These are phyloP conservation scores for Hypolimnas misippus DNA, from an alignment of 2,888 invertebrate genomes.

Conservation along the genomic window DNA sequence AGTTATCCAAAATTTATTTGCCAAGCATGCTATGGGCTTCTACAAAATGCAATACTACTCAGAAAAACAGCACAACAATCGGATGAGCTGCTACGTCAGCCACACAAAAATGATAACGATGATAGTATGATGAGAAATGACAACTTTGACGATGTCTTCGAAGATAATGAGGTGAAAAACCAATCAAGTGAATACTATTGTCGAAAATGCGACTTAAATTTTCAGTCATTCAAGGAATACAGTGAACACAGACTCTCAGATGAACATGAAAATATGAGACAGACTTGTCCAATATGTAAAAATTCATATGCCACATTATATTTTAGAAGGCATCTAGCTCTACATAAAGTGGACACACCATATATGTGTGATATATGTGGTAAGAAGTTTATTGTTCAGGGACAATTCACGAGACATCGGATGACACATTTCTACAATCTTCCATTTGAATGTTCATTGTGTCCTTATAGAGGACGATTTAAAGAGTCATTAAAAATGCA, in stretches of 20 bases:
- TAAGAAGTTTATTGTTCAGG: slow-evolving; percentile 61
- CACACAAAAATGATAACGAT: slow-evolving; percentile 40
- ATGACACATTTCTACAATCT: slow-evolving; percentile 67
- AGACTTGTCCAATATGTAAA: slow-evolving; percentile 64
- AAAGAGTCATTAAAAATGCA: slow-evolving; percentile 72
- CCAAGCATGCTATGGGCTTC: slow-evolving; percentile 57
- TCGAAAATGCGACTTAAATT: slow-evolving; percentile 61
- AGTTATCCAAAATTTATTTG: slow-evolving; percentile 67
- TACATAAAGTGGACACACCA: slow-evolving; percentile 55
- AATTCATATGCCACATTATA: slow-evolving; percentile 63
- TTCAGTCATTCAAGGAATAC: slow-evolving; percentile 60
- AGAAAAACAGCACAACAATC: slow-evolving; percentile 69
- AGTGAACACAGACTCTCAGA: slow-evolving; percentile 59
- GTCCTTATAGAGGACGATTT: slow-evolving; percentile 73
- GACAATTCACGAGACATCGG: slow-evolving; percentile 65
- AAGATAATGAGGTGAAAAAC: slow-evolving; percentile 40
- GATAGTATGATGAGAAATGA: slow-evolving; percentile 27
- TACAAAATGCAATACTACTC: slow-evolving; percentile 67
- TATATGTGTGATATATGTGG: slow-evolving; percentile 76
- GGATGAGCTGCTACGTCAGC: slow-evolving; percentile 55
- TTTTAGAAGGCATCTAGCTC: slow-evolving; percentile 61
- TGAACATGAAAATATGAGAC: slow-evolving; percentile 66
- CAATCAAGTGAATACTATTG: slow-evolving; percentile 51
- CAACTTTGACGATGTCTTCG: slow-evolving; percentile 38
- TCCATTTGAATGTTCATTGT: slow-evolving; percentile 67